A percentile compares a stretch with the other conserved stretches of the same genome.
These are phyloP conservation scores for Serilophus lunatus DNA, from an alignment of 2,113 vertebrate species.

Conservation along the genomic window DNA sequence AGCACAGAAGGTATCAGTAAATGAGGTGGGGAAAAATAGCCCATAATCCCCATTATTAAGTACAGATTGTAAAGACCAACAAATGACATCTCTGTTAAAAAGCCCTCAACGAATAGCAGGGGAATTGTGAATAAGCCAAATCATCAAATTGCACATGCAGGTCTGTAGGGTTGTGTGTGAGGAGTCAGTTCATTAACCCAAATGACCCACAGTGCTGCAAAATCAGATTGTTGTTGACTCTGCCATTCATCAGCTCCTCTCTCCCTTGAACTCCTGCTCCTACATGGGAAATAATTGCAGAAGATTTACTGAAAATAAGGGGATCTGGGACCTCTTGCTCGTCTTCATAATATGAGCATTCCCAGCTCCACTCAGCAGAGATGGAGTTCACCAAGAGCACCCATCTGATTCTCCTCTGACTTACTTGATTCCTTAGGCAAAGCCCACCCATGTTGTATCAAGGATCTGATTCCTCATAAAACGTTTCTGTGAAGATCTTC, in stretches of 20 bases:
- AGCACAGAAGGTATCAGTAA: not conserved
- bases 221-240: slow-evolving; percentile 5
- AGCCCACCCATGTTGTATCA: not conserved
- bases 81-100: not conserved
- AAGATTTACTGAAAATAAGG: not conserved
- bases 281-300: not conserved
- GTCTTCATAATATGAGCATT: not conserved
- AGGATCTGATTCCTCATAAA: not conserved
- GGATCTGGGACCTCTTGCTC: not conserved
- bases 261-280: not conserved
- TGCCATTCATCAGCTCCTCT: slow-evolving; percentile 16
- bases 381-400: not conserved
- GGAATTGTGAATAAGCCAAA: not conserved
- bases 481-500: not conserved
- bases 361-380: not conserved
- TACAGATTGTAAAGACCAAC: not conserved
- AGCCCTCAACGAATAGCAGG: not conserved
- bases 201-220: not conserved
- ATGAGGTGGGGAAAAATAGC: not conserved
- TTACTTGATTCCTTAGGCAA: not conserved
- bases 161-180: not conserved
- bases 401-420: not conserved
- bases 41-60: not conserved
- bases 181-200: slow-evolving; percentile 26
- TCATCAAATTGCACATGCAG: not conserved